Base-by-base conservation (phyloP, 2,888 invertebrate species). In the Morpho deidamia region DNA sequence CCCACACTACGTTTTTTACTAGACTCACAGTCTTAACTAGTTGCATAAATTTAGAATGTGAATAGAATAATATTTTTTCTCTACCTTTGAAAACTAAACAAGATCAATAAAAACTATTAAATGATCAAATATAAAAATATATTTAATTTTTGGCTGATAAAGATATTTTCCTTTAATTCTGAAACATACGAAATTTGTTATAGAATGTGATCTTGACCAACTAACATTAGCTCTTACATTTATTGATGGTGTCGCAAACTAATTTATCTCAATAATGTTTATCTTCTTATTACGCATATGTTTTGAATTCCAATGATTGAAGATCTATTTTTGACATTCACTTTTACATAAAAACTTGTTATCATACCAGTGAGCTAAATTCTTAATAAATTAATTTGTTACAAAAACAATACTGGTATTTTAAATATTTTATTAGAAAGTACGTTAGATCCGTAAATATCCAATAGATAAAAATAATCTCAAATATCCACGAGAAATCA, bases 171-270 rank as follows among this genome's bases (percentile, higher is more conserved):
- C 5, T 23, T 23, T 23, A 5, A 23, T 23, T 1, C 40, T 23
- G 14, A 48, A 48, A 41, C 12, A 42, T n/a, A 41, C 8, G 34
- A 41, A 12, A 33, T 11, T 41, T 41, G 41, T 35, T 35, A 41
- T 41, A 48, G 41, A 48, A 48, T 34, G 49, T 49, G 35, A 55
- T 47, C 55, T 51, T 51, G 51, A 41, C 51, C 44, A 12, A 51
- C 14, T 55, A 51, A 51, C 47, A 55, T 51, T 55, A 51, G 37
- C 40, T 43, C 38, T 55, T 37, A 47, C 40, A 40, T 55, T 42
- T 43, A 43, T 40, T 46, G 46, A 32, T 34, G 37, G 11, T 51
- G 51, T 44, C 32, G 47, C 40, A 51, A 55, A 55, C 35, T 32
- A 37, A 9, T 12, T 48, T 39, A 37, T 23, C 14, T 14, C 5